These are phyloP conservation scores for Brachyalestes nurse DNA, from an alignment of 2,797 vertebrate species.

Conservation along the genomic window DNA sequence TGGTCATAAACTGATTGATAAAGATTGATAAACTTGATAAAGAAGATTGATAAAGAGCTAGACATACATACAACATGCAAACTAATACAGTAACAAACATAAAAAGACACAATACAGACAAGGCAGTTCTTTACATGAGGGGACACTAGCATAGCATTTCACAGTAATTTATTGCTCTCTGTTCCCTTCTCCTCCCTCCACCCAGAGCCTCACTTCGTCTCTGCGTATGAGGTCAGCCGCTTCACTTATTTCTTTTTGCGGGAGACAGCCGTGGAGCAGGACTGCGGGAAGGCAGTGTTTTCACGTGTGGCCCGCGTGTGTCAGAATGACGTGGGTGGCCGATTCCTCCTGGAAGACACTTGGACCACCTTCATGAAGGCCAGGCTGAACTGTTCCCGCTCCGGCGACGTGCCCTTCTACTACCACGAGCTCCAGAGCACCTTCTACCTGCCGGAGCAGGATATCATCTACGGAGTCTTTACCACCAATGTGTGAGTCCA, in stretches of 20 bases:
- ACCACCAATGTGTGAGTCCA: slow-evolving; percentile 92
- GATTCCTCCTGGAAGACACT: slow-evolving; percentile 93
- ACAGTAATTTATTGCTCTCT: neutral
- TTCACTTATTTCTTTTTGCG: slow-evolving; percentile 95
- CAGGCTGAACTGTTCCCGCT: slow-evolving; percentile 92
- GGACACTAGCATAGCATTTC: neutral
- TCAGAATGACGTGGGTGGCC: slow-evolving; percentile 93
- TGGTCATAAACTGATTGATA: neutral
- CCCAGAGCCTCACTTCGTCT: slow-evolving; percentile 93
- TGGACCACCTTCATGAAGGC: slow-evolving; percentile 99
- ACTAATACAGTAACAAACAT: too few relatives aligned
- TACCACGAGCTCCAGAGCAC: slow-evolving; percentile 95
- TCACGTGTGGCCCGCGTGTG: slow-evolving; percentile 93
- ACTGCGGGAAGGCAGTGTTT: slow-evolving; percentile 93
- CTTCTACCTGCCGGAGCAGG: slow-evolving; percentile 90
- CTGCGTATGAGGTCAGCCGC: slow-evolving; percentile 90
- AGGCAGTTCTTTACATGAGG: neutral
- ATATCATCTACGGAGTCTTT: slow-evolving; percentile 95
- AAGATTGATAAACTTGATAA: too few relatives aligned
- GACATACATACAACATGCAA: too few relatives aligned
- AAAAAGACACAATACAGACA: too few relatives aligned
- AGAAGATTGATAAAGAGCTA: neutral
- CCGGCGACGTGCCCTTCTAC: slow-evolving; percentile 93
- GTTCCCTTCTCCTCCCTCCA: neutral
- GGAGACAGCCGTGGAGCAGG: slow-evolving; percentile 92